Percentiles rank a stretch among this genome's conserved stretches.
These are phyloP conservation scores for Sternarchorhynchus goeldii DNA, from an alignment of 2,797 vertebrate species.

Conservation along the genomic window DNA sequence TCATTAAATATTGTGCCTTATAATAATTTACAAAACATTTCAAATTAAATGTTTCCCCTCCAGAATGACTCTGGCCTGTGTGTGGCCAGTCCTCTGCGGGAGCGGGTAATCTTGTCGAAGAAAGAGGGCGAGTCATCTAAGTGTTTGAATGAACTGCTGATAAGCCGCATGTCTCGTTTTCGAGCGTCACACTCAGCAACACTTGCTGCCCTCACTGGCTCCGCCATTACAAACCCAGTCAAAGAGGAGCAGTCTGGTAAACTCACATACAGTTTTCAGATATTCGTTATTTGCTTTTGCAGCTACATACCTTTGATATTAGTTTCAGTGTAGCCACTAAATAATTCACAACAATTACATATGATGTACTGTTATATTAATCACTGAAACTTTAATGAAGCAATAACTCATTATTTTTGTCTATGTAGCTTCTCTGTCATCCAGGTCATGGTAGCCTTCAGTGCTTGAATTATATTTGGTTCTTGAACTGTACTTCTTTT, in stretches of 20 bases:
- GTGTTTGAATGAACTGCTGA: conserved; percentile 98
- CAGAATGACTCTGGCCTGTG: conserved; percentile 89
- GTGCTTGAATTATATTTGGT: too few species aligned
- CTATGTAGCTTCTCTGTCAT: too few species aligned
- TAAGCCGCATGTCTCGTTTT: conserved; percentile 96
- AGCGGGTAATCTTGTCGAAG: conserved; percentile 91
- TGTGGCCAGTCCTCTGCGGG: conserved; percentile 85
- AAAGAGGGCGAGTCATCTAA: conserved; percentile 99
- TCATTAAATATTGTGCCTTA: too few species aligned
- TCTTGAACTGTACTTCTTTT: too few species aligned
- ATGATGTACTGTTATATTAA: too few species aligned
- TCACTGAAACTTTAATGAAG: too few species aligned
- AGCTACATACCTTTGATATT: neutral
- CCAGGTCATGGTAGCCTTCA: too few species aligned
- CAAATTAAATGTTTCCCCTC: neutral
- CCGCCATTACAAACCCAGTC: conserved; percentile 95
- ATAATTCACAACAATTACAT: too few species aligned
- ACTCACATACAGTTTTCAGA: conserved; percentile 13
- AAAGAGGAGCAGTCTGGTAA: conserved; percentile 98
- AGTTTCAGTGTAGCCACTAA: conserved; percentile 3
- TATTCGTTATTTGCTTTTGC: neutral
- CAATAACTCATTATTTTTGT: too few species aligned
- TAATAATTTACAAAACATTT: too few species aligned
- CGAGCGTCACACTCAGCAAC: conserved; percentile 96
- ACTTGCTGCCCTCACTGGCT: conserved; percentile 94